A percentile compares a stretch with the other conserved stretches of the same genome.
These are phyloP conservation scores for Pempheris klunzingeri DNA, from an alignment of 2,797 vertebrate genomes.

Conservation along the genomic window DNA sequence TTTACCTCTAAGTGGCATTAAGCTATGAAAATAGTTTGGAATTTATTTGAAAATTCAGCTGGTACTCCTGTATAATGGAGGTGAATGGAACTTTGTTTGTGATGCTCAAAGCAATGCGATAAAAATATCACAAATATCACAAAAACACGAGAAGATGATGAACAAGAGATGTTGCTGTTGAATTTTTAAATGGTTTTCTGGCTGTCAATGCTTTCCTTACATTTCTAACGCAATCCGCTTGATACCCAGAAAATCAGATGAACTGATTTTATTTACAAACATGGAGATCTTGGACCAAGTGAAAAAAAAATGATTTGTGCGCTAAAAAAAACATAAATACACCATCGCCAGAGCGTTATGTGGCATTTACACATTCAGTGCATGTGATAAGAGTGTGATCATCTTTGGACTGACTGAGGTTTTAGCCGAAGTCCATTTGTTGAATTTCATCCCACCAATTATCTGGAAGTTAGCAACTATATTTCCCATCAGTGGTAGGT, in stretches of 20 bases:
- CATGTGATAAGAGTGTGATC: background rate
- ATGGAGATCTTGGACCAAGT: too few species aligned
- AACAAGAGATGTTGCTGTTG: background rate
- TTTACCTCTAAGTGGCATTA: background rate
- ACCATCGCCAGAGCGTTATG: background rate
- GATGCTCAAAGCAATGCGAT: background rate
- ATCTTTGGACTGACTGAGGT: background rate
- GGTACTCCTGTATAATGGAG: background rate
- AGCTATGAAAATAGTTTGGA: background rate
- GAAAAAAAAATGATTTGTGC: background rate
- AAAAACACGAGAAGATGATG: too few species aligned
- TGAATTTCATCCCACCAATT: background rate
- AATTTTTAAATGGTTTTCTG: constrained; percentile 5
- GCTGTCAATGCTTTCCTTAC: constrained; percentile 1
- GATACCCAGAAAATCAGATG: background rate
- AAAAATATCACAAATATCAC: background rate
- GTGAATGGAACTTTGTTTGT: background rate
- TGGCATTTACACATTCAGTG: background rate
- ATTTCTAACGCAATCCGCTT: background rate
- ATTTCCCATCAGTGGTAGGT: background rate
- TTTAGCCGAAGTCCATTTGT: background rate
- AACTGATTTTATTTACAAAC: too few species aligned
- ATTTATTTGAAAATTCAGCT: background rate
- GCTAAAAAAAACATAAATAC: background rate
- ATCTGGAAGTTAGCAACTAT: background rate